These are phyloP conservation scores for Typhlichthys eigenmanni DNA, from an alignment of 2,797 vertebrate species.

Conservation along the genomic window DNA sequence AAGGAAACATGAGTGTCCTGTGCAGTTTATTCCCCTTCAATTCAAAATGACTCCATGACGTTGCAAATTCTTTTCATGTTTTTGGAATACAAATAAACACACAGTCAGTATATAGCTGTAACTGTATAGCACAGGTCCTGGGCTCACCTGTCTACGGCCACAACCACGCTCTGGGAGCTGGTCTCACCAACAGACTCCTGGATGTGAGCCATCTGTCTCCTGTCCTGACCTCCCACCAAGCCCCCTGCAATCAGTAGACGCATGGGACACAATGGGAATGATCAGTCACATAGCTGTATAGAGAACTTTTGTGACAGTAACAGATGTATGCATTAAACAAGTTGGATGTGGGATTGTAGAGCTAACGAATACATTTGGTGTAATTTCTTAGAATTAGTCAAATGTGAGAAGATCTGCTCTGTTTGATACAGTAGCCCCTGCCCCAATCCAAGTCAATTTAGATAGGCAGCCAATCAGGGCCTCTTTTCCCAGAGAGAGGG, in stretches of 20 bases:
- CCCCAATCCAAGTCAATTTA: too few species aligned
- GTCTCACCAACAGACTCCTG: slow-evolving; percentile 97
- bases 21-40: too few species aligned
- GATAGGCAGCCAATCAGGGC: too few species aligned
- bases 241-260: slow-evolving; percentile 46
- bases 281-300: slow-evolving; percentile 1
- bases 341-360: too few species aligned
- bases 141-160: slow-evolving; percentile 91
- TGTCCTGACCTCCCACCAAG: slow-evolving; percentile 90
- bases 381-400: too few species aligned
- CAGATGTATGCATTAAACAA: too few species aligned
- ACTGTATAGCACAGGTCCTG: too few species aligned
- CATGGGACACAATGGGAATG: slow-evolving; percentile 71
- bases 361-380: too few species aligned
- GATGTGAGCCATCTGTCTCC: slow-evolving; percentile 90
- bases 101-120: too few species aligned
- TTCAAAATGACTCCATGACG: not conserved
- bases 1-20: slow-evolving; percentile 2
- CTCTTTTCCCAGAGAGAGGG: too few species aligned
- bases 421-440: too few species aligned
- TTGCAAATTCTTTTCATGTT: not conserved
- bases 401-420: too few species aligned
- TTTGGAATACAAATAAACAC: not conserved
- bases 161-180: slow-evolving; percentile 96
- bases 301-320: not conserved